Conservation (phyloP, 1,140 invertebrate genomes). For the Spodoptera litura region DNA sequence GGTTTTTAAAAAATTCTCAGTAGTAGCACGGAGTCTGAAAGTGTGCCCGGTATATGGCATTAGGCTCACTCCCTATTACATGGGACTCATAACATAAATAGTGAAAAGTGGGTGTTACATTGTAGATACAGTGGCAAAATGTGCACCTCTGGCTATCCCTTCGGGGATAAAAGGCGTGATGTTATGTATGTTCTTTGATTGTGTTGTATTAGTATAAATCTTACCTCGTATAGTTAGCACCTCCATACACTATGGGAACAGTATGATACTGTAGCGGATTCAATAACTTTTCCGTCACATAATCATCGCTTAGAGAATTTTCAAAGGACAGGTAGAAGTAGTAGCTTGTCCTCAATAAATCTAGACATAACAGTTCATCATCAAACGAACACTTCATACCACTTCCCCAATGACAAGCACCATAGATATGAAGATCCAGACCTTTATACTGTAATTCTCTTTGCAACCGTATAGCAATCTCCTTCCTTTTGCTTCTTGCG, state of each 20-base stretch:
- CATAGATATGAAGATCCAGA: constrained; percentile 47
- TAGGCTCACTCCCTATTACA: too few species aligned
- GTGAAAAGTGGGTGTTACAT: too few species aligned
- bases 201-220: too few species aligned
- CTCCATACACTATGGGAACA: constrained; percentile 86
- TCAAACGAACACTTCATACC: constrained; percentile 61
- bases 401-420: background rate
- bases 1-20: too few species aligned
- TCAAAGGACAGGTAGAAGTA: constrained; percentile 91
- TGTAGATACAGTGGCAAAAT: too few species aligned
- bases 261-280: constrained; percentile 78
- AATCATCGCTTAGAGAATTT: constrained; percentile 88
- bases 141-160: too few species aligned
- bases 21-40: too few species aligned
- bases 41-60: too few species aligned
- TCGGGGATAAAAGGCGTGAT: too few species aligned
- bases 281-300: constrained; percentile 89
- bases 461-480: constrained; percentile 29
- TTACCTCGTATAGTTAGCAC: constrained; percentile 74
- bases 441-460: constrained; percentile 27
- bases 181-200: too few species aligned
- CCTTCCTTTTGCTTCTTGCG: constrained; percentile 38
- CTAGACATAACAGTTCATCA: constrained; percentile 71
- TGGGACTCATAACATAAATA: too few species aligned
- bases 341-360: constrained; percentile 83